phyloP scores from a whole-genome alignment of 2,113 vertebrate genomes.

The zebrafish (Danio rerio) region GRCz12tu NC_133194.1:42634001-42634500 shows the following conservation, averaged over 20 bases:
- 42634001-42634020: not conserved
- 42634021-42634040: not conserved
- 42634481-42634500: not conserved
- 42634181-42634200: constrained; percentile 54
- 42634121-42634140: constrained; percentile 20
- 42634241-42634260: constrained; percentile 47
- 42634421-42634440: not conserved
- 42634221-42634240: constrained; percentile 51
- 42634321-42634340: constrained; percentile 22
- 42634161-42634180: constrained; percentile 60
- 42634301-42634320: constrained; percentile 45
- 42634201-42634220: constrained; percentile 66
- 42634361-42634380: constrained; percentile 14
- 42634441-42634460: constrained; percentile 13
- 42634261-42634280: constrained; percentile 50
- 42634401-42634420: constrained; percentile 5
- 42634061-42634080: not conserved
- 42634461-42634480: not conserved
- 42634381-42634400: constrained; percentile 41
- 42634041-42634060: not conserved
- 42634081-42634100: not conserved
- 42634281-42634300: constrained; percentile 32
- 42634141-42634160: constrained; percentile 41
- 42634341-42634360: constrained; percentile 31
- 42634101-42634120: not conserved